A percentile compares a stretch with the other conserved stretches of the same genome.
Conservation (phyloP, 1,140 invertebrate genomes). For the Periplaneta americana region DNA sequence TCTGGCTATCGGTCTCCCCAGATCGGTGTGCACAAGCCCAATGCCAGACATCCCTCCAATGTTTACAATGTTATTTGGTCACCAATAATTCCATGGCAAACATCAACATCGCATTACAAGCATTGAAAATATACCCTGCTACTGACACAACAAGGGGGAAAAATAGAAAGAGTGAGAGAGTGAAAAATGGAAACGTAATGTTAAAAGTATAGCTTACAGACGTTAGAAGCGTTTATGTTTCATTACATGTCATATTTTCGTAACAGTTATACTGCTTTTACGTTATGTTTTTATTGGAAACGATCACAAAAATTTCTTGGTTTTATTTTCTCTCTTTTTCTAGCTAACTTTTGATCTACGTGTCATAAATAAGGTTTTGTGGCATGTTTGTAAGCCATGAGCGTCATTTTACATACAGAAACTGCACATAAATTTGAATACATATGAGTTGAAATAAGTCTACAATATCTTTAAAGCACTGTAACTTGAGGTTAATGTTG, state of each 20-base stretch:
- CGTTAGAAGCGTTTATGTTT: background rate
- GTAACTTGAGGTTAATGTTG: too few relatives aligned
- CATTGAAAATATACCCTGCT: background rate
- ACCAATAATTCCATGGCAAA: background rate
- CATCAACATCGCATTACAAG: background rate
- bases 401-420: too few relatives aligned
- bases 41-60: background rate
- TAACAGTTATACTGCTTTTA: background rate
- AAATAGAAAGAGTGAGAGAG: background rate
- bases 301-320: background rate
- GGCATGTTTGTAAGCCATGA: too few relatives aligned
- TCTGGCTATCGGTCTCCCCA: too few relatives aligned
- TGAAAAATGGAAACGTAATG: background rate
- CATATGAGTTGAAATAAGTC: too few relatives aligned
- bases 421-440: too few relatives aligned
- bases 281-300: background rate
- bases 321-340: background rate
- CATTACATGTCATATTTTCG: background rate
- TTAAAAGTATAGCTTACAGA: background rate
- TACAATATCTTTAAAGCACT: too few relatives aligned
- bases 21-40: background rate
- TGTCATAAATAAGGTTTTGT: too few relatives aligned
- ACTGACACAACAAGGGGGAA: background rate
- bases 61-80: background rate
- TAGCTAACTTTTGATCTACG: too few relatives aligned